A percentile compares a stretch with the other conserved stretches of the same genome.
phyloP scores from a whole-genome alignment of 1,140 invertebrate species.

The Archegozetes longisetosus region DNA sequence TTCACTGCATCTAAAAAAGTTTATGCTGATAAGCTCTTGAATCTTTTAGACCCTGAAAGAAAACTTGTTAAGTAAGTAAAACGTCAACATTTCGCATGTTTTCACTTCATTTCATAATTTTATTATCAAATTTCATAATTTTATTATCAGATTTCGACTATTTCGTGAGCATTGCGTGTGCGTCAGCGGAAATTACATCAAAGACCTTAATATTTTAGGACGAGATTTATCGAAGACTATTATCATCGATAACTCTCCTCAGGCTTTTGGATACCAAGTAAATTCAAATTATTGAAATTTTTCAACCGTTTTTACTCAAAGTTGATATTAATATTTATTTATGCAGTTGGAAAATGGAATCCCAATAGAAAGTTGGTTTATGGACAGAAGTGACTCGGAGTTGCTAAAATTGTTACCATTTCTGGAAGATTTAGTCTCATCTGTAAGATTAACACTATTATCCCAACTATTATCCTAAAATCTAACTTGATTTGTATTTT shows the following conservation, averaged over 20 bases:
- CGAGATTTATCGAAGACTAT: conserved; percentile 79
- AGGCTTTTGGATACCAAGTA: conserved; percentile 79
- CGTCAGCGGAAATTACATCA: conserved; percentile 91
- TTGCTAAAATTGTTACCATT: conserved; percentile 84
- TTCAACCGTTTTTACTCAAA: too few relatives aligned
- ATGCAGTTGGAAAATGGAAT: conserved; percentile 85
- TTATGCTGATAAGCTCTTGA: conserved; percentile 85
- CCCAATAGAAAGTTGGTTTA: conserved; percentile 94
- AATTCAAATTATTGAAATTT: background rate
- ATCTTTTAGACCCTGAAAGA: conserved; percentile 74
- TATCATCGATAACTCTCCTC: conserved; percentile 82
- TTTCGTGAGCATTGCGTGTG: conserved; percentile 91
- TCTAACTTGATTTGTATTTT: conserved; percentile 26
- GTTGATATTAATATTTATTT: background rate
- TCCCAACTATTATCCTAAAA: too few relatives aligned
- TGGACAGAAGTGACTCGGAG: conserved; percentile 73
- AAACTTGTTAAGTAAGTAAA: conserved; percentile 64
- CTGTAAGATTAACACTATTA: conserved; percentile 29
- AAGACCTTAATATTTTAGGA: conserved; percentile 82
- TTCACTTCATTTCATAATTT: background rate
- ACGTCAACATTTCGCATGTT: background rate
- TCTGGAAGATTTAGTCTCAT: conserved; percentile 56
- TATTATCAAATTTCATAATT: background rate
- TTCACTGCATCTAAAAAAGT: conserved; percentile 92
- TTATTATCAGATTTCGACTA: conserved; percentile 45